These are phyloP conservation scores for Proteles cristata DNA, from an alignment of 2,113 vertebrate genomes.

Conservation along the genomic window DNA sequence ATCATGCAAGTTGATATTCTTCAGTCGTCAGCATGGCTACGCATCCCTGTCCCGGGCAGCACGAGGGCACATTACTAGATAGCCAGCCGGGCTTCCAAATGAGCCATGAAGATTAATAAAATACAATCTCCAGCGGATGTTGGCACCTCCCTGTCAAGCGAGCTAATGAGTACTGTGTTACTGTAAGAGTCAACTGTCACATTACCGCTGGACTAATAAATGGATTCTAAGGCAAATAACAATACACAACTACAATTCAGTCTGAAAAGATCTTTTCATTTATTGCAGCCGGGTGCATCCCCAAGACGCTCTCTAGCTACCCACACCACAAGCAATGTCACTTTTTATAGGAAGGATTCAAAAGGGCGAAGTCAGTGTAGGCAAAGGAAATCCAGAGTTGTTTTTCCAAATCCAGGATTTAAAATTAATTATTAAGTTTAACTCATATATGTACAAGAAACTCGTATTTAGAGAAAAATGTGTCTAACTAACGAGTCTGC, in stretches of 20 bases:
- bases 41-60: slow-evolving; percentile 71
- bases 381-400: slow-evolving; percentile 50
- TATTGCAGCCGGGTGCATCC: slow-evolving; percentile 68
- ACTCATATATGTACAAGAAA: not conserved
- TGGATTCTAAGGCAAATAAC: slow-evolving; percentile 84
- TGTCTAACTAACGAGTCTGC: not conserved
- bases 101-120: slow-evolving; percentile 88
- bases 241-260: slow-evolving; percentile 82
- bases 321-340: slow-evolving; percentile 53
- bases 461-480: not conserved
- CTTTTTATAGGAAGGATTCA: slow-evolving; percentile 59
- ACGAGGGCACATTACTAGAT: slow-evolving; percentile 74
- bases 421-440: not conserved
- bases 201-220: slow-evolving; percentile 87
- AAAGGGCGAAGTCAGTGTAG: not conserved
- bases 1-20: slow-evolving; percentile 68
- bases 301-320: slow-evolving; percentile 65
- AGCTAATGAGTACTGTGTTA: slow-evolving; percentile 86
- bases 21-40: not conserved
- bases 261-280: slow-evolving; percentile 82
- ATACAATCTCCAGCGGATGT: slow-evolving; percentile 82
- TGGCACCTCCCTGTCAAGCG: slow-evolving; percentile 87
- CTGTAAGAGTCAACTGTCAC: slow-evolving; percentile 86
- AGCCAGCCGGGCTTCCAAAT: slow-evolving; percentile 81
- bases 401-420: slow-evolving; percentile 40